Evolutionary conservation across 2,113 vertebrate species (phyloP), one percentile per base, ranked within the genome.

Genomic region (Bettongia penicillata): DNA sequence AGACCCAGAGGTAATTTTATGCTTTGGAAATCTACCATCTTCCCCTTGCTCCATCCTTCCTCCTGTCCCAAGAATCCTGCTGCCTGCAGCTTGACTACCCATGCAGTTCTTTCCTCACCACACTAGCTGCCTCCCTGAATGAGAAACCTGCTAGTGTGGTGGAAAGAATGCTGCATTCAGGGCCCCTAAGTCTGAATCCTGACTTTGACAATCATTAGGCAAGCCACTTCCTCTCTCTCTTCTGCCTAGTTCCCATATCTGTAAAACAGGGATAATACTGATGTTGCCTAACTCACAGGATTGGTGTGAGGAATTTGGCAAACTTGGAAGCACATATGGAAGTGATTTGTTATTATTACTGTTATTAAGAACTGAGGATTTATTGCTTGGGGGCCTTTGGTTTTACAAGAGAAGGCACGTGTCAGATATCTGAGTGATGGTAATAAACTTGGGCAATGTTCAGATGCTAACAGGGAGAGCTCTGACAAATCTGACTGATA

Each of bases 1-100:
- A 84, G n/a, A n/a, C 68, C 68, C 68, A 84, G 68, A 84, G n/a
- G 68, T 84, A 84, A 84, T 84, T 84, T 84, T 84, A 84, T 84
- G 68, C n/a, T 84, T 84, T 84, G 68, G 68, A 84, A 43, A 84
- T 84, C 68, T 84, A 43, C 68, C 68, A 43, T 43, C 68, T 8
- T 84, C 19, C 6, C 68, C n/a, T n/a, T 23, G n/a, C 68, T 84
- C 68, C 19, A 7, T 84, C n/a, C 68, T 19, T 84, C n/a, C 19
- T 7, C 68, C 68, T 43, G n/a, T n/a, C 61, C 68, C 16, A 84
- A 84, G 37, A 43, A 84, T 84, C n/a, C 19, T 84, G 68, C 68
- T 43, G 37, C 68, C 19, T 84, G n/a, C n/a, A 43, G 22, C n/a
- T 43, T 43, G 68, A 84, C 68, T 84, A 43, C 37, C n/a, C 37